Base-by-base conservation (phyloP, 1,140 invertebrate genomes). In the Ephestia elutella region DNA sequence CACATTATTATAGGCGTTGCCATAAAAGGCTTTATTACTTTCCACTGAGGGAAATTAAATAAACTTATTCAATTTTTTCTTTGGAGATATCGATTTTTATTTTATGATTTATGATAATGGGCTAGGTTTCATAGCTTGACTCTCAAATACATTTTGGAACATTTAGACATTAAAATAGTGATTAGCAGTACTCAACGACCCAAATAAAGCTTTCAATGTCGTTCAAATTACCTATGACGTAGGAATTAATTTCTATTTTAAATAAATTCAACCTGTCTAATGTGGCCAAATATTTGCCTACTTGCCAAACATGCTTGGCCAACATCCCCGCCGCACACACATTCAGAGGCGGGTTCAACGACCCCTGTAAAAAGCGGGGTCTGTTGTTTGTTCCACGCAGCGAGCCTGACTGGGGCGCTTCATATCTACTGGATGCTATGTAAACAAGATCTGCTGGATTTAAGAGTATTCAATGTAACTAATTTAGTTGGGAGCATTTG, bases 301-400 rank as follows among this genome's bases (percentile, higher is more conserved):
- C 15, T 44, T 17, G 38, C 38, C 38, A 44, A 15, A 44, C 38
- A 44, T 9, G 25, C 3, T 32, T 32, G 5, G 10, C 38, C 38
- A 44, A 44, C 38, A 44, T 44, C 10, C 10, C 10, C 38, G 38
- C 38, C 38, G 38, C n/a, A 44, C 15, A 66, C 68, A 73, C 66
- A 78, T 71, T 75, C 65, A 65, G 57, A 21, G 9, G 28, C 30
- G 28, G 56, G 76, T 57, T 65, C 70, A 70, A 70, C 59, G 76
- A 75, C 71, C 75, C 59, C 62, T 44, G 38, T 15, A 15, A 44
- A 44, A 44, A 44, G 10, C 15, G 0, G 13, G 13, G 38, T 9
- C 32, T 44, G 32, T 2, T 11, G 38, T 44, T 44, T 44, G 38
- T n/a, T 44, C n/a, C 0, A 44, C 38, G 38, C 15, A 17, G 15